Evolutionary conservation across 2,113 vertebrate genomes (phyloP), one percentile per base, ranked within the genome.

Genomic region (Lipotes vexillifer): DNA sequence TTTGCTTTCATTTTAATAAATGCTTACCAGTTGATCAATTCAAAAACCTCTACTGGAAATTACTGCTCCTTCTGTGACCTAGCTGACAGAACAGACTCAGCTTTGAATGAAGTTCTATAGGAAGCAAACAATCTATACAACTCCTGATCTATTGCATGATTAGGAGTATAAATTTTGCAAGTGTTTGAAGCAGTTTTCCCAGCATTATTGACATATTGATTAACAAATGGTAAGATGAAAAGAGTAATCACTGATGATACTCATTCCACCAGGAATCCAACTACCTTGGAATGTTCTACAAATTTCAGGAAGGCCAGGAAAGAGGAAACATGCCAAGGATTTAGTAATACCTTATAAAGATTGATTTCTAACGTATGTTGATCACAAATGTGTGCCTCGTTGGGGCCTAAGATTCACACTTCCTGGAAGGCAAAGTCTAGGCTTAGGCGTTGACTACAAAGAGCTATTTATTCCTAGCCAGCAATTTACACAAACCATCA

Each of bases 1-100:
- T 91, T 84, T 81, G 6, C 11, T 65, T 87, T 94, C 18, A 52
- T 96, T 87, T 97, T 74, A 96, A 44, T 82, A 61, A 91, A 44
- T 66, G 5, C 55, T 94, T 96, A 61, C 17, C 69, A 77, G 68
- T 33, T 86, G 88, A 81, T 71, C 12, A 49, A 41, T 72, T 77
- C 7, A 92, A 88, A 85, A 92, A 23, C n/a, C n/a, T 57, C 82
- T 84, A 55, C 33, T 29, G 61, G 38, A 46, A 85, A 89, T 55
- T 52, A 81, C 44, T 84, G 29, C 36, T 83, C 14, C 27, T 88
- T 93, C 69, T 49, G 65, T 9, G 29, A n/a, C 33, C 59, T 61
- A n/a, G 27, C 7, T 91, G 85, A 77, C 49, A 78, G 41, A 88
- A 90, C 4, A 6, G 17, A 65, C n/a, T 81, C 44, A 83, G 14